A percentile compares a stretch with the other conserved stretches of the same genome.
phyloP scores from a whole-genome alignment of 1,140 invertebrate species.

The Eupristina koningsbergeri region DNA sequence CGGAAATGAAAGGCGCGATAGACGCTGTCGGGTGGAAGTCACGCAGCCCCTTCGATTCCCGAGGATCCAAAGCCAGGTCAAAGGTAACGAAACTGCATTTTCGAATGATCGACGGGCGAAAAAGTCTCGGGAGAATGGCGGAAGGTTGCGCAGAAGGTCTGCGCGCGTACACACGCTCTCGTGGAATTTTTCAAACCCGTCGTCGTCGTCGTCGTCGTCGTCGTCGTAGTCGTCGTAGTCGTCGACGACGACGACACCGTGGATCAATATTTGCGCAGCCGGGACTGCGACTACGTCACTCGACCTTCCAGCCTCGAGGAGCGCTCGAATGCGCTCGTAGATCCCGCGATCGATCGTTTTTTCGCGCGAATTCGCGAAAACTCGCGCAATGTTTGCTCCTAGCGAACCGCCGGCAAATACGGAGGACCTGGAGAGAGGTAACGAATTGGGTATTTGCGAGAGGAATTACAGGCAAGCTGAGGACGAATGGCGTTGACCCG shows the following conservation, averaged over 20 bases:
- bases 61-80: no score
- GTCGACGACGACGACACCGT: conserved; percentile 57
- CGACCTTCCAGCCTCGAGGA: conserved; percentile 55
- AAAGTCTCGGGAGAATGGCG: conserved; percentile 23
- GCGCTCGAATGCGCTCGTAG: conserved; percentile 7
- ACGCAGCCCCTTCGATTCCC: neutral
- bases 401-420: neutral
- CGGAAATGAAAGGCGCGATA: neutral
- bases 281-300: conserved; percentile 66
- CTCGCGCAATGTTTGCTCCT: neutral
- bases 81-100: neutral
- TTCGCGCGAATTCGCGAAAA: conserved; percentile 4
- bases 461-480: conserved; percentile 54
- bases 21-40: neutral
- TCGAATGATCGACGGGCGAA: conserved; percentile 1
- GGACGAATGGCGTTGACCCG: conserved; percentile 54
- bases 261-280: conserved; percentile 71
- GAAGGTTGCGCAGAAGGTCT: conserved; percentile 40
- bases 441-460: conserved; percentile 58
- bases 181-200: conserved; percentile 66
- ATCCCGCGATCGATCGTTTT: conserved; percentile 21
- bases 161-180: conserved; percentile 51
- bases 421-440: neutral
- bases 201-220: conserved; percentile 59
- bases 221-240: no score